phyloP scores from a whole-genome alignment of 2,113 vertebrate species.

The Columba janthina region DNA sequence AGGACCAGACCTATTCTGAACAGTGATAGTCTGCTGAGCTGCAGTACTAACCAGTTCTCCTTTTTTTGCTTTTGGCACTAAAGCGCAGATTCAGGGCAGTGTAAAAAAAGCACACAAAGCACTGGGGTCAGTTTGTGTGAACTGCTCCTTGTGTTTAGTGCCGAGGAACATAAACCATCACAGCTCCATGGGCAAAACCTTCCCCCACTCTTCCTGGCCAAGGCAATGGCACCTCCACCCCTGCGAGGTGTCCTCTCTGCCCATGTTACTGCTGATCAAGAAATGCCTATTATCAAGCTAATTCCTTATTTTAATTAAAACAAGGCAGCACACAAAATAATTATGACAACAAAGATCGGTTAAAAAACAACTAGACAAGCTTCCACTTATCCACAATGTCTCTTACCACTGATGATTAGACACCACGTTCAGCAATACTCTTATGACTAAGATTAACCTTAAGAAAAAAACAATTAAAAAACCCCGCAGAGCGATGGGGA shows the following conservation, averaged over 20 bases:
- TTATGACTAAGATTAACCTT: not conserved
- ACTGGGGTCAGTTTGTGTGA: not conserved
- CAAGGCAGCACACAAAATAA: not conserved
- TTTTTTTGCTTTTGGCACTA: not conserved
- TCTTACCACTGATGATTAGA: not conserved
- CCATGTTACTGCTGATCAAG: not conserved
- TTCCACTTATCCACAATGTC: not conserved
- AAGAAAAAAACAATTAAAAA: not conserved
- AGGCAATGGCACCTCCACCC: not conserved
- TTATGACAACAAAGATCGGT: not conserved
- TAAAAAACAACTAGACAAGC: not conserved
- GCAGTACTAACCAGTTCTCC: not conserved
- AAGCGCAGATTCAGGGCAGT: not conserved
- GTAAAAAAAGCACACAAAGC: not conserved
- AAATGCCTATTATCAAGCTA: not conserved
- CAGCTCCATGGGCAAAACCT: too few relatives aligned
- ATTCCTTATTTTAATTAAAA: not conserved
- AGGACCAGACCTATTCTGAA: slow-evolving; percentile 36
- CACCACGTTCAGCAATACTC: not conserved
- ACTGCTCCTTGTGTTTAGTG: not conserved
- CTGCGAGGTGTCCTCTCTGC: not conserved
- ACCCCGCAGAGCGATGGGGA: not conserved
- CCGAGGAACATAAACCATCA: not conserved
- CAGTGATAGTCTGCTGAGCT: not conserved
- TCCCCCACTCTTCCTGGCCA: too few relatives aligned